Conservation (phyloP, 2,113 vertebrate genomes). For the Terrapene triunguis region DNA sequence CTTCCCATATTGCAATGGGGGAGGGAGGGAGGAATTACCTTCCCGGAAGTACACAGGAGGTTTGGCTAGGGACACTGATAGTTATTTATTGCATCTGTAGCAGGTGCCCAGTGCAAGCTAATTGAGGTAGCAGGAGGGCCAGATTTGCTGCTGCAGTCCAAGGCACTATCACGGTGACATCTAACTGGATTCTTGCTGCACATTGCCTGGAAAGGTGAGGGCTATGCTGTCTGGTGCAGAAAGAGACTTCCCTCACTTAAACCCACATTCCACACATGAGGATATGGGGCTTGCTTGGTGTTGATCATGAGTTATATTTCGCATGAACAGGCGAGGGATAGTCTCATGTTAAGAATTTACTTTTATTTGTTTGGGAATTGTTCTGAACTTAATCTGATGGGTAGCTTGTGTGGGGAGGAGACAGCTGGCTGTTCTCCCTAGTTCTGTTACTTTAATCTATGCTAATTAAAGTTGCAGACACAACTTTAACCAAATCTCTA, state of each 20-base stretch:
- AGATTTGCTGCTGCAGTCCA: fast-evolving
- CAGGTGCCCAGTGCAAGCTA: neutral
- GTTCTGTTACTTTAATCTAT: neutral
- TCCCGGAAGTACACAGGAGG: neutral
- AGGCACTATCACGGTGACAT: fast-evolving
- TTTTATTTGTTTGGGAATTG: fast-evolving
- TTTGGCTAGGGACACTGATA: neutral
- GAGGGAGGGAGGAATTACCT: neutral
- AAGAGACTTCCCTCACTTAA: neutral
- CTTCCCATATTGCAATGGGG: neutral
- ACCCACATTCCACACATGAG: fast-evolving
- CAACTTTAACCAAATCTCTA: neutral
- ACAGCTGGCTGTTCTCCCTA: neutral
- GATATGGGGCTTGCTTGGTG: neutral
- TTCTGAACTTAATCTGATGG: fast-evolving
- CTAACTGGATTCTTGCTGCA: fast-evolving
- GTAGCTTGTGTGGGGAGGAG: neutral
- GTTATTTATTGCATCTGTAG: neutral
- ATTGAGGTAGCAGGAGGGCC: neutral
- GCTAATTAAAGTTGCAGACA: neutral
- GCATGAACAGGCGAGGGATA: neutral
- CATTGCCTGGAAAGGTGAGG: fast-evolving
- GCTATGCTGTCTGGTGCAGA: neutral
- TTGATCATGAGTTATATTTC: neutral
- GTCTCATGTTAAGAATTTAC: neutral